phyloP scores from a whole-genome alignment of 2,888 invertebrate genomes.

The Hyalella azteca region DNA sequence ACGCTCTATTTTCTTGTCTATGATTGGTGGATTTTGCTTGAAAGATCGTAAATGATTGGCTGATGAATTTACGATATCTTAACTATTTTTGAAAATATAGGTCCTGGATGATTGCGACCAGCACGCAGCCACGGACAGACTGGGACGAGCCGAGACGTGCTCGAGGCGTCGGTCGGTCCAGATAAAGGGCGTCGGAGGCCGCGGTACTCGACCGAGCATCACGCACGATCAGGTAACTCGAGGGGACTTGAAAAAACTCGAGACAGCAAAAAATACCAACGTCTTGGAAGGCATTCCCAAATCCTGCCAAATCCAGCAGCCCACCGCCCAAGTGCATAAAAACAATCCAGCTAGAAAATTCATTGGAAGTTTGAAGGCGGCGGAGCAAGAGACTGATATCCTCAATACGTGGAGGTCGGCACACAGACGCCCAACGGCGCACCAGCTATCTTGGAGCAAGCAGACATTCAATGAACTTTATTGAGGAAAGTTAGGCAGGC shows the following conservation, averaged over 20 bases:
- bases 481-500: constrained; percentile 34
- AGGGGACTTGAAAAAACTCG: background rate
- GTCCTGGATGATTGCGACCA: too few relatives aligned
- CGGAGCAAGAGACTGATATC: background rate
- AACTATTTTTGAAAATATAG: too few relatives aligned
- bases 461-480: constrained; percentile 31
- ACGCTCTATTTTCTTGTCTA: too few relatives aligned
- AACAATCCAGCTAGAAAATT: constrained; percentile 33
- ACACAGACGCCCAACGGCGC: background rate
- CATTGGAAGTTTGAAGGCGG: constrained; percentile 20
- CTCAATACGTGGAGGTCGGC: background rate
- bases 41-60: too few relatives aligned
- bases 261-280: too few relatives aligned
- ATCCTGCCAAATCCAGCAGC: background rate
- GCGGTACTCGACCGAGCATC: background rate
- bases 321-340: constrained; percentile 16
- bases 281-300: background rate
- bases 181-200: constrained; percentile 10
- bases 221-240: background rate
- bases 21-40: too few relatives aligned
- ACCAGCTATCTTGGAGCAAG: background rate
- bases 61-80: too few relatives aligned
- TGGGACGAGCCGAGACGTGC: background rate
- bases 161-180: background rate
- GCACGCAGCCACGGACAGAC: too few relatives aligned